A percentile compares a stretch with the other conserved stretches of the same genome.
Evolutionary conservation across 37 sponge, comb jelly and placozoan species (phyloP).

Genomic region (Chondrosia reniformis): DNA sequence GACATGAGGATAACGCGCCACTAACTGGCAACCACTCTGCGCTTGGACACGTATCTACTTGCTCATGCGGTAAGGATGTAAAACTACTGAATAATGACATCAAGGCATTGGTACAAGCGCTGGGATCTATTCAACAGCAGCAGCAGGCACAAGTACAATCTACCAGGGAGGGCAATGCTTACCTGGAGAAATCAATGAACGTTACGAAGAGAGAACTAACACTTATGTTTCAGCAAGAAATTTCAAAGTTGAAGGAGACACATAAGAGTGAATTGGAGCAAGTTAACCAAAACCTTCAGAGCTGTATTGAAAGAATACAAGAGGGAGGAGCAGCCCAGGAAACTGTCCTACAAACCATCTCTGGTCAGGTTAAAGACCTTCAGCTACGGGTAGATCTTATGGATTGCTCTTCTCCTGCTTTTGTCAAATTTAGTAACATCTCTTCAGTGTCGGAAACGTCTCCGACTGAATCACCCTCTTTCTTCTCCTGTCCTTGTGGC

Average conservation of each 20-base stretch:
- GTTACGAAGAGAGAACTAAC: conserved; percentile 16
- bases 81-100: too few species aligned
- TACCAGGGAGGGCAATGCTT: too few species aligned
- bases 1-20: too few species aligned
- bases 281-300: not conserved
- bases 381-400: not conserved
- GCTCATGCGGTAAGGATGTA: too few species aligned
- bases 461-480: not conserved
- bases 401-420: conserved; percentile 8
- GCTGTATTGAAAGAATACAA: not conserved
- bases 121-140: too few species aligned
- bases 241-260: not conserved
- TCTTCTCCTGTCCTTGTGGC: conserved; percentile 14
- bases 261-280: not conserved
- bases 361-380: not conserved
- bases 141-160: too few species aligned
- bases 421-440: not conserved
- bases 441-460: not conserved
- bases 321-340: not conserved
- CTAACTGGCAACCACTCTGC: too few species aligned
- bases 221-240: not conserved
- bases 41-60: too few species aligned
- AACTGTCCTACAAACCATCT: not conserved
- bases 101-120: too few species aligned
- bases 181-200: too few species aligned